Conservation (phyloP, 2,113 vertebrate genomes). For the Potamarius usumacintae region DNA sequence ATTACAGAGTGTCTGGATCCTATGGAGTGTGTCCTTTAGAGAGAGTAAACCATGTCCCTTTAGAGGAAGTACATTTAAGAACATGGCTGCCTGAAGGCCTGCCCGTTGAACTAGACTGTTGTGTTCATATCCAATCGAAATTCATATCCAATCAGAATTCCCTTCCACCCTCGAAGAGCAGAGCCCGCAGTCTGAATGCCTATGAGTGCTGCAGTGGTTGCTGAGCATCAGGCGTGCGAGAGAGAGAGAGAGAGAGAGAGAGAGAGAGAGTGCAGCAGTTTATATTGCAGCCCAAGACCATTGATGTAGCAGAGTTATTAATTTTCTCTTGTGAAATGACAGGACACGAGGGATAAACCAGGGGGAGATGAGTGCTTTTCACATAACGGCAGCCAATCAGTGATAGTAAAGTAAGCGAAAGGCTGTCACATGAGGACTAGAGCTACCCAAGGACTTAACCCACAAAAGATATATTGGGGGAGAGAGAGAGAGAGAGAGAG, state of each 20-base stretch:
- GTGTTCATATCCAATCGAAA: slow-evolving; percentile 45
- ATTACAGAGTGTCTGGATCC: slow-evolving; percentile 53
- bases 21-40: slow-evolving; percentile 62
- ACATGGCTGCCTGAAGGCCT: slow-evolving; percentile 37
- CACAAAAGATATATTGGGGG: slow-evolving; percentile 64
- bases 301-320: slow-evolving; percentile 81
- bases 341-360: slow-evolving; percentile 71
- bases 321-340: slow-evolving; percentile 79
- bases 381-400: slow-evolving; percentile 69
- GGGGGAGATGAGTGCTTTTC: slow-evolving; percentile 75
- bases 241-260: neutral
- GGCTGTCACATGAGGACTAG: slow-evolving; percentile 68
- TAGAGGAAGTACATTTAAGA: slow-evolving; percentile 59
- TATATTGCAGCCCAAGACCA: slow-evolving; percentile 60
- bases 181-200: slow-evolving; percentile 45
- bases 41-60: slow-evolving; percentile 55
- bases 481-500: slow-evolving; percentile 30
- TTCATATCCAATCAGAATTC: slow-evolving; percentile 51
- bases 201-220: neutral
- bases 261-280: slow-evolving; percentile 29
- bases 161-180: slow-evolving; percentile 45
- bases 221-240: slow-evolving; percentile 39
- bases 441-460: slow-evolving; percentile 73
- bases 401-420: slow-evolving; percentile 64
- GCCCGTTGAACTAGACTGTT: slow-evolving; percentile 55